These are phyloP conservation scores for Hartigia nigra DNA, from an alignment of 2,888 invertebrate species.

Conservation along the genomic window DNA sequence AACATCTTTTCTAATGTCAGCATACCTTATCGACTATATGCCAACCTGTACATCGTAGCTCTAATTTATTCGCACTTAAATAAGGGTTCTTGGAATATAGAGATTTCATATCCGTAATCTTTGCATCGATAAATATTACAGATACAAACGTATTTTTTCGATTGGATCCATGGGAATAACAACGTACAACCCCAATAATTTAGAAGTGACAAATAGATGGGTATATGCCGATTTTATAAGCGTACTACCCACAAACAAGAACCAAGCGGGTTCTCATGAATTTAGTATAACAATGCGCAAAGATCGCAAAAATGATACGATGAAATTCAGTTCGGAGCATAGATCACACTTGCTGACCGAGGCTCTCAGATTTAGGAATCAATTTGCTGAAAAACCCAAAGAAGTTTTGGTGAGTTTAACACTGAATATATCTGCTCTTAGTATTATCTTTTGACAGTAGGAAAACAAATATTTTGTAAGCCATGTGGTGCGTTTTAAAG, in stretches of 20 bases:
- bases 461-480: not conserved
- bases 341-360: constrained; percentile 92
- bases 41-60: not conserved
- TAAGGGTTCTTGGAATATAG: constrained; percentile 13
- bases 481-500: not conserved
- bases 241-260: constrained; percentile 71
- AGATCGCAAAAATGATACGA: constrained; percentile 90
- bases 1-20: not conserved
- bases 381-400: constrained; percentile 84
- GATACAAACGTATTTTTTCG: constrained; percentile 96
- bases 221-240: constrained; percentile 83
- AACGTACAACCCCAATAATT: constrained; percentile 93
- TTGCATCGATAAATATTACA: constrained; percentile 53
- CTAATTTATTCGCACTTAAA: not conserved
- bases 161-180: constrained; percentile 95
- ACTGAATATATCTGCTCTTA: not conserved
- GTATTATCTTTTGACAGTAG: not conserved
- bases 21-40: not conserved
- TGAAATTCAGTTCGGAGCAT: constrained; percentile 97
- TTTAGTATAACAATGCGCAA: constrained; percentile 88
- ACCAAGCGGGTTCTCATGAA: constrained; percentile 71
- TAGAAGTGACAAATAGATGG: constrained; percentile 96
- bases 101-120: not conserved
- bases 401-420: constrained; percentile 76
- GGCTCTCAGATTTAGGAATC: constrained; percentile 83